Evolutionary conservation across 2,113 vertebrate species (phyloP).

Genomic region (Semicossyphus pulcher): DNA sequence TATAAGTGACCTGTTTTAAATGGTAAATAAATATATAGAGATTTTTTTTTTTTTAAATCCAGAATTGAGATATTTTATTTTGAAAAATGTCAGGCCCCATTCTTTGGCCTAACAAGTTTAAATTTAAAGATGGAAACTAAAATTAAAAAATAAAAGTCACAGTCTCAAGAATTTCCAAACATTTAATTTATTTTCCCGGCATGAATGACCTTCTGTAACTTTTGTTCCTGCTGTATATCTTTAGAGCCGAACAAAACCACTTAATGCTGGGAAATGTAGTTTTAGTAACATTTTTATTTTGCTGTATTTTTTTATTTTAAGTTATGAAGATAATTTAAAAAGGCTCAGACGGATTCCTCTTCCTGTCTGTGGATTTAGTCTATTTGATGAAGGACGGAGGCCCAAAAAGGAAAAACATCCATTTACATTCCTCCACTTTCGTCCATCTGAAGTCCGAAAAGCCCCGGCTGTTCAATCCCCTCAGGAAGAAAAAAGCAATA

Average conservation of each 20-base stretch:
- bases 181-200: neutral
- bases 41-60: no score
- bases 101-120: no score
- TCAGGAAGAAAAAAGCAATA: conserved; percentile 1
- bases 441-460: conserved; percentile 53
- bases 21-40: no score
- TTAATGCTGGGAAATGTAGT: conserved; percentile 34
- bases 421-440: conserved; percentile 73
- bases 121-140: no score
- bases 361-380: conserved; percentile 24
- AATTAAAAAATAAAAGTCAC: no score
- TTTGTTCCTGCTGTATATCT: conserved; percentile 1
- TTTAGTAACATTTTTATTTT: neutral
- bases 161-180: no score
- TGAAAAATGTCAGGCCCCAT: no score
- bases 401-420: conserved; percentile 38
- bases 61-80: neutral
- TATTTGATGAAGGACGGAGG: conserved; percentile 58
- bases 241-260: conserved; percentile 8
- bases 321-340: conserved; percentile 43
- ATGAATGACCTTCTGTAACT: conserved; percentile 25
- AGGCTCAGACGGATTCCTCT: conserved; percentile 42
- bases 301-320: conserved; percentile 41
- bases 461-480: conserved; percentile 41
- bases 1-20: no score